Base-by-base conservation (phyloP, 2,888 invertebrate genomes). In the Ophion ellenae region DNA sequence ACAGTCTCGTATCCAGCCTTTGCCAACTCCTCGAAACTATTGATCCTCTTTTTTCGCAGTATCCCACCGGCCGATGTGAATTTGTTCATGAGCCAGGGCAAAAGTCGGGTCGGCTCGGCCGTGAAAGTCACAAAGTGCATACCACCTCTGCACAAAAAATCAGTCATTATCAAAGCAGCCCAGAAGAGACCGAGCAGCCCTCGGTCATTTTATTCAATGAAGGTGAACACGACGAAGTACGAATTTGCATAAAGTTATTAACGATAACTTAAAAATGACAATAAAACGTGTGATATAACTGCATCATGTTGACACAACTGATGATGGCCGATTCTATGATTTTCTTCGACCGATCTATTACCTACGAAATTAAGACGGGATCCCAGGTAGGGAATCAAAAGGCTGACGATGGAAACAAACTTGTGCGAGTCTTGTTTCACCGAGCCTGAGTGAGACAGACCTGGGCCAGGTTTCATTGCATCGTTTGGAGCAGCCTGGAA, bases 71-170 rank as follows among this genome's bases (percentile, higher is more conserved):
- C 94, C 1, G 93, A 90, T 76, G 93, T 87, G 90, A 97, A 97
- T 89, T 95, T 95, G 69, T 95, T 94, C 92, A 95, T 95, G 1
- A 98, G 93, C 93, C 96, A 96, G 0, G 96, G 96, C 24, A 98
- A 92, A n/a, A 97, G 94, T 79, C 95, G 95, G 0, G 94, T 89
- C 0, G 97, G 96, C 89, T 97, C 97, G 53, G 96, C 96, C 0
- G 96, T 96, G 89, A 97, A 97, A 0, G 97, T 96, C 0, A 96
- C 94, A 88, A 96, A 97, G 4, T 95, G 95, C 77, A 95, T 94
- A 0, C 97, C 98, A 0, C 94, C 94, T 0, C 97, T 97, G 74
- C 93, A 89, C 77, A 59, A 57, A 69, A 73, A 71, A 70, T 28
- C 9, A 1, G 17, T 14, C 2, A 7, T 47, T 24, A 14, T 9